Percentiles rank a stretch among this genome's conserved stretches.
These are phyloP conservation scores for Megaceryle torquata DNA, from an alignment of 2,113 vertebrate genomes.

Conservation along the genomic window DNA sequence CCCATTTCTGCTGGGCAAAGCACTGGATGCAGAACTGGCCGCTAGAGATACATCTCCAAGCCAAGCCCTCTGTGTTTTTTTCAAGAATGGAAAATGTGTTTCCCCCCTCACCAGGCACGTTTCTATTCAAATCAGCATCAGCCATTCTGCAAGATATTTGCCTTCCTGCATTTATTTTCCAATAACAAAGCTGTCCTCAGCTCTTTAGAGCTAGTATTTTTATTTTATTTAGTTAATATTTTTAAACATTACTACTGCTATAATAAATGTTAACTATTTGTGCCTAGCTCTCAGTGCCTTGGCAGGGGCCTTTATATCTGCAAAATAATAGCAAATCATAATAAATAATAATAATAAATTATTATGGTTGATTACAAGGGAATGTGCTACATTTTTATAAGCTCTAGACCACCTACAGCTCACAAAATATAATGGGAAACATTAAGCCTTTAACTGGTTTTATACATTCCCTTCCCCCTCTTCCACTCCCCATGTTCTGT, in stretches of 20 bases:
- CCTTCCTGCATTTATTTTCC: slow-evolving; percentile 60
- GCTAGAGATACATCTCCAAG: neutral
- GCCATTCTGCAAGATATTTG: slow-evolving; percentile 44
- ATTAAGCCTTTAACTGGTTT: slow-evolving; percentile 71
- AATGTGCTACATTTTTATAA: slow-evolving; percentile 68
- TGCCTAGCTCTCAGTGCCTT: slow-evolving; percentile 39
- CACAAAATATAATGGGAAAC: slow-evolving; percentile 73
- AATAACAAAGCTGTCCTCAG: slow-evolving; percentile 55
- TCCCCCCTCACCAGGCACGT: neutral
- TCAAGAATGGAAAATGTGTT: neutral
- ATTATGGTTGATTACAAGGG: slow-evolving; percentile 68
- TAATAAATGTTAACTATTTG: slow-evolving; percentile 65
- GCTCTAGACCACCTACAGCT: slow-evolving; percentile 71
- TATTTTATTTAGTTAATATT: slow-evolving; percentile 69
- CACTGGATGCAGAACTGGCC: neutral
- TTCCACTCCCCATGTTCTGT: slow-evolving; percentile 49
- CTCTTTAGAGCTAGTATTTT: slow-evolving; percentile 60
- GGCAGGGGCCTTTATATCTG: slow-evolving; percentile 36
- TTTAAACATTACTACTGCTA: slow-evolving; percentile 48
- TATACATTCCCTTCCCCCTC: slow-evolving; percentile 46
- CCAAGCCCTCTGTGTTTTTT: neutral
- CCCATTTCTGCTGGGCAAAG: neutral
- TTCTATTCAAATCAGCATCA: slow-evolving; percentile 52
- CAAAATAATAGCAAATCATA: slow-evolving; percentile 60
- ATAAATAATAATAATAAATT: slow-evolving; percentile 73